Base-by-base conservation (phyloP, 2,888 invertebrate species). In the Eupithecia tripunctaria region DNA sequence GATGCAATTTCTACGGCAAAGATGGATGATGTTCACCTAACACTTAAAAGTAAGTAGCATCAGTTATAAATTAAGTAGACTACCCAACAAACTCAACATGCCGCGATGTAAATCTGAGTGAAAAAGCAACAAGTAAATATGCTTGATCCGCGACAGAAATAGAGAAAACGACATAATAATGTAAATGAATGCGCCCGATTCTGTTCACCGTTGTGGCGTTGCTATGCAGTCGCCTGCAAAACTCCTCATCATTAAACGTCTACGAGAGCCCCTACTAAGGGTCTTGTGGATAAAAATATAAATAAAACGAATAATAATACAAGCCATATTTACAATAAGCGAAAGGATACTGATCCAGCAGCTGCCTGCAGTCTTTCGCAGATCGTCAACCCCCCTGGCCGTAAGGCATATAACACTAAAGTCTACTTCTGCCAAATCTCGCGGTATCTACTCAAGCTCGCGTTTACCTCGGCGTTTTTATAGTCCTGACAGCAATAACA, bases 141-240 rank as follows among this genome's bases (percentile, higher is more conserved):
- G 77, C 80, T 82, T 78, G 84, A 86, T 86, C 78, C 76, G 77
- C 63, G 79, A 82, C 86, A 85, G 85, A 86, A 89, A 89, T 91
- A 89, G 86, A 83, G 82, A 80, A 83, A 83, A 84, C 86, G 84
- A 85, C 84, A 86, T 88, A 89, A 88, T 88, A 89, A 90, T 90
- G 90, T 88, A 88, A 90, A 91, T 90, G 85, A 86, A 87, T 88
- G 86, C 87, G 81, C 83, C 83, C 80, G 87, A 86, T 86, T 89
- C 86, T 81, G 82, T 83, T 80, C 85, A 88, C 86, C 85, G 87
- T 86, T 86, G 87, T 81, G 82, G 25, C 83, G 86, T 88, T 88
- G 85, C 86, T 85, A 82, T 83, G 85, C 85, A 83, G 82, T 78
- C 79, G 80, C 80, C 81, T 76, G 81, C 78, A 72, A 80, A 78